Evolutionary conservation across 2,888 invertebrate genomes (phyloP).

Genomic region (Gibbula magus): DNA sequence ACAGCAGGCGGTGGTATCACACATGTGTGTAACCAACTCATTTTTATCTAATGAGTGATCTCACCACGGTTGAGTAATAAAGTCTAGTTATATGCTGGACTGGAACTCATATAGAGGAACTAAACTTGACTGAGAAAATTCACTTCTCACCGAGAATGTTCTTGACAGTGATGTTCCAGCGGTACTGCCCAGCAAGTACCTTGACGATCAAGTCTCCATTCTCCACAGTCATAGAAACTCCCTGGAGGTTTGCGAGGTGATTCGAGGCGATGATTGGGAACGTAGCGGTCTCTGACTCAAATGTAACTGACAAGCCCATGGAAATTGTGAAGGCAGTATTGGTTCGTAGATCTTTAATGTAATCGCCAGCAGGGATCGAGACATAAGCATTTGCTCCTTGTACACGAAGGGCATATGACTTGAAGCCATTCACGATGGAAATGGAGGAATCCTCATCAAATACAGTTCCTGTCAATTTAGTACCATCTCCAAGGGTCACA

Average conservation of each 20-base stretch:
- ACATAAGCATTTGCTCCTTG: not conserved
- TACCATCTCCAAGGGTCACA: not conserved
- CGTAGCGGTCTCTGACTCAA: not conserved
- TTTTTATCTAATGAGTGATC: too few relatives aligned
- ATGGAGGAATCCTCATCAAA: not conserved
- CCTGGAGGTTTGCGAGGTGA: not conserved
- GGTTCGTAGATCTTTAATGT: not conserved
- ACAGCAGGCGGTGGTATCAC: too few relatives aligned
- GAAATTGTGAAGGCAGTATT: not conserved
- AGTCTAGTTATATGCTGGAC: too few relatives aligned
- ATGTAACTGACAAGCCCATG: not conserved
- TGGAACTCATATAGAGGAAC: too few relatives aligned
- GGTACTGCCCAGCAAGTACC: not conserved
- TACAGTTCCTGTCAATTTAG: not conserved
- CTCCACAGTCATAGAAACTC: not conserved
- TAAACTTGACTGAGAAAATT: not conserved
- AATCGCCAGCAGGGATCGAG: not conserved
- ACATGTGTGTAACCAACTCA: too few relatives aligned
- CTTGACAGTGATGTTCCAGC: not conserved
- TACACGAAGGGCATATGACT: not conserved
- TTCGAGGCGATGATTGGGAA: not conserved
- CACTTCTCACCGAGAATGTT: not conserved
- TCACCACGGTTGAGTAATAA: too few relatives aligned
- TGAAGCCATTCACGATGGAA: not conserved
- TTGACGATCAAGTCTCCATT: not conserved